Conservation (phyloP, 2,888 invertebrate genomes). For the Hydraecia micacea region DNA sequence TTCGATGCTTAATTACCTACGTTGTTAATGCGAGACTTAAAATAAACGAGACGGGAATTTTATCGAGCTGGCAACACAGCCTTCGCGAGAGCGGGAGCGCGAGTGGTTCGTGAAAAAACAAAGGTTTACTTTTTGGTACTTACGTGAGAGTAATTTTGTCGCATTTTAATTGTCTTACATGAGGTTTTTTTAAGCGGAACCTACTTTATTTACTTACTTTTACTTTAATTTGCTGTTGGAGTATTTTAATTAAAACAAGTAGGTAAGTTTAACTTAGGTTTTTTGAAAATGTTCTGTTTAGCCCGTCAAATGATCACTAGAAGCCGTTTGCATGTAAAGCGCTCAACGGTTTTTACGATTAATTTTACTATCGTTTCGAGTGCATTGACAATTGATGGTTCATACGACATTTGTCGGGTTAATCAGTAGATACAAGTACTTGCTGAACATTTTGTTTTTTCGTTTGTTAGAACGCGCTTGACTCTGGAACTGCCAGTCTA, state of each 20-base stretch:
- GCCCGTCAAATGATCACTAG: background rate
- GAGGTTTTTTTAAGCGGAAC: conserved; percentile 41
- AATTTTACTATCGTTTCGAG: background rate
- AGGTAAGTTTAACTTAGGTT: background rate
- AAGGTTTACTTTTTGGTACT: conserved; percentile 57
- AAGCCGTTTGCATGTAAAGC: background rate
- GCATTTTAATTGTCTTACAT: conserved; percentile 59
- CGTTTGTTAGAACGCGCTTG: no score
- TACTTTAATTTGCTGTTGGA: conserved; percentile 8
- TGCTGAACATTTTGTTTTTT: no score
- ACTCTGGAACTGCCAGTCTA: no score
- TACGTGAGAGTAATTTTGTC: conserved; percentile 56
- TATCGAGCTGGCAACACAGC: conserved; percentile 72
- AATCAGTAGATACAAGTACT: no score
- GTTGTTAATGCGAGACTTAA: conserved; percentile 81
- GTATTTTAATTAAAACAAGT: conserved; percentile 5
- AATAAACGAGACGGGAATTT: conserved; percentile 81
- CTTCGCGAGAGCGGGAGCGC: conserved; percentile 51
- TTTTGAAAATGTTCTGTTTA: background rate
- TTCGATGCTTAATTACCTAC: conserved; percentile 86
- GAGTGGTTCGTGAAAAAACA: conserved; percentile 60
- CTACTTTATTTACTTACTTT: background rate
- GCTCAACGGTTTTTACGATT: background rate
- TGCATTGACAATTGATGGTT: background rate
- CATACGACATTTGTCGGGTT: background rate